phyloP scores from a whole-genome alignment of 2,888 invertebrate species.

The Apamea crenata region DNA sequence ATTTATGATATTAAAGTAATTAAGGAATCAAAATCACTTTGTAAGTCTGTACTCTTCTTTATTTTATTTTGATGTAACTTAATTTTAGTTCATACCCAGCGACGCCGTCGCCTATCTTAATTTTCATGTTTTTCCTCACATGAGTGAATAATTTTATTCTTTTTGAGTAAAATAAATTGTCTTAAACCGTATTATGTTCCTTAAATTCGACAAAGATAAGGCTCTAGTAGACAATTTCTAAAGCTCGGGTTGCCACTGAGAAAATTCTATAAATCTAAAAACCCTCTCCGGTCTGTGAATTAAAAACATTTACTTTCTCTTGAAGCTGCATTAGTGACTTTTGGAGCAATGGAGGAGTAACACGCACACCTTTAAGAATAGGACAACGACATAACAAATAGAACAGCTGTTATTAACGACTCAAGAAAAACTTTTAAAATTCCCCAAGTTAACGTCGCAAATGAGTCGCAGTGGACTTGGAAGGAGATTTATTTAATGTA shows the following conservation, averaged over 20 bases:
- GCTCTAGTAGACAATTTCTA: background rate
- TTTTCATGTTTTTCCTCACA: too few relatives aligned
- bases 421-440: constrained; percentile 72
- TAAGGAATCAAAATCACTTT: too few relatives aligned
- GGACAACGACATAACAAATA: constrained; percentile 69
- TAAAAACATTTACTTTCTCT: background rate
- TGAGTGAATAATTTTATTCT: too few relatives aligned
- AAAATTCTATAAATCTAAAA: background rate
- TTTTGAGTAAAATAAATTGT: too few relatives aligned
- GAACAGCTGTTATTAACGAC: constrained; percentile 77
- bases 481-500: constrained; percentile 75
- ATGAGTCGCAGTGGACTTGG: constrained; percentile 74
- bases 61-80: too few relatives aligned
- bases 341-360: background rate
- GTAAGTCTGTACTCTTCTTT: too few relatives aligned
- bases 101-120: too few relatives aligned
- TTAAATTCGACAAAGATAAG: background rate
- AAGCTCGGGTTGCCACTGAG: background rate
- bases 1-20: background rate
- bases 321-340: constrained; percentile 25
- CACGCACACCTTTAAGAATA: constrained; percentile 23
- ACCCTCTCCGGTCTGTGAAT: background rate
- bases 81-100: too few relatives aligned
- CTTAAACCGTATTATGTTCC: too few relatives aligned
- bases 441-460: constrained; percentile 75